These are phyloP conservation scores for Stichodactyla mertensii DNA, from an alignment of 64 coral and sea anemone species.

Conservation along the genomic window DNA sequence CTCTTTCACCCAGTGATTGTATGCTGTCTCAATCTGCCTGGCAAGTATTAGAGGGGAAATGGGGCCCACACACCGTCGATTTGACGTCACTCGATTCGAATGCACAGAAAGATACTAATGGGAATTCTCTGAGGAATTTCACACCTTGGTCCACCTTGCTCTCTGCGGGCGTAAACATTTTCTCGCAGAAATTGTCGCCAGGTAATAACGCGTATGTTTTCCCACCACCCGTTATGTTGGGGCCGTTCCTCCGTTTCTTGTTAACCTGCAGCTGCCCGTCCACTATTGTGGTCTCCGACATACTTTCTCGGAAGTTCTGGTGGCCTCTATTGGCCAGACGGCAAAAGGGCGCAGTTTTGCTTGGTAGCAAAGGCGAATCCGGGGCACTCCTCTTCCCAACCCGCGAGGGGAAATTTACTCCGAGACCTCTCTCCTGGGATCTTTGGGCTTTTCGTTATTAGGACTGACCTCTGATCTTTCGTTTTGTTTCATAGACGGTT, in stretches of 20 bases:
- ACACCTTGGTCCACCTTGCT: background rate
- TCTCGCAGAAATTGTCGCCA: background rate
- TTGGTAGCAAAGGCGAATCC: background rate
- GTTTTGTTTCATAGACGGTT: background rate
- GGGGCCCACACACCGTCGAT: constrained; percentile 11
- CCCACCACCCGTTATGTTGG: constrained; percentile 18
- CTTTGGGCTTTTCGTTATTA: constrained; percentile 25
- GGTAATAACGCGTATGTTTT: constrained; percentile 21
- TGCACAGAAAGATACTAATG: background rate
- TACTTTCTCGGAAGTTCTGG: background rate
- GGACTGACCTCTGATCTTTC: background rate
- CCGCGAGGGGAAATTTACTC: background rate
- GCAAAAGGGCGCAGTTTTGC: too few species aligned
- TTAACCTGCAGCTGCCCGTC: background rate
- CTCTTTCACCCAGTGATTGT: background rate
- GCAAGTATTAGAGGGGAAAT: background rate
- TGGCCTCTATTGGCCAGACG: background rate
- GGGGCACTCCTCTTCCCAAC: constrained; percentile 11
- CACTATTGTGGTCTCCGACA: constrained; percentile 20
- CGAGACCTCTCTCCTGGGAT: constrained; percentile 12
- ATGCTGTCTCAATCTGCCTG: background rate
- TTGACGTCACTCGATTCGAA: constrained; percentile 11
- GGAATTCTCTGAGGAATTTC: background rate
- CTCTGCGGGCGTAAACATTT: constrained; percentile 29
- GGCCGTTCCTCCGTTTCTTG: constrained; percentile 17